phyloP scores from a whole-genome alignment of 2,113 vertebrate genomes.

The Varanus komodoensis region DNA sequence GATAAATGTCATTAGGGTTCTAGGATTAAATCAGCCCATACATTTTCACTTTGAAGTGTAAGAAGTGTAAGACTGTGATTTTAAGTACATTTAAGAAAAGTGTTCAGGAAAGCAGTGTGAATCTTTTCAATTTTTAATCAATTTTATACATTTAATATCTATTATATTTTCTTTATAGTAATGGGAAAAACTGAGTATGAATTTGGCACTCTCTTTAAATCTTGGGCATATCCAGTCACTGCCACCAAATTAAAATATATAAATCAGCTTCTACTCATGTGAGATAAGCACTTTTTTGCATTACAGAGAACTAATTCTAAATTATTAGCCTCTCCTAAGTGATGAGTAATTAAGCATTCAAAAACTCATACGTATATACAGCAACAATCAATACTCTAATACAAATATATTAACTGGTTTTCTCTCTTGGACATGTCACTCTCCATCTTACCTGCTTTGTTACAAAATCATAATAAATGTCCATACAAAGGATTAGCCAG shows the following conservation, averaged over 20 bases:
- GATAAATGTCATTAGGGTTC: not conserved
- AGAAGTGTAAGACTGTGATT: not conserved
- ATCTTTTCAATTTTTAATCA: not conserved
- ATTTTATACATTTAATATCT: not conserved
- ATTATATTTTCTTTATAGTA: not conserved
- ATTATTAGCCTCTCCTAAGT: not conserved
- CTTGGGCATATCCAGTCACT: not conserved
- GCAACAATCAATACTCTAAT: not conserved
- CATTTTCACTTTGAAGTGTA: not conserved
- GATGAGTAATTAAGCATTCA: not conserved
- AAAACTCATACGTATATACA: not conserved
- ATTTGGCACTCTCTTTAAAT: not conserved
- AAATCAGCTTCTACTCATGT: not conserved
- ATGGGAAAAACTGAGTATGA: not conserved
- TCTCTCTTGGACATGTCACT: not conserved
- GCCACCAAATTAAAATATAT: not conserved
- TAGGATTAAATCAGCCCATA: slow-evolving; percentile 11
- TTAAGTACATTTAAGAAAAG: slow-evolving; percentile 7
- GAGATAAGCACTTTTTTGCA: not conserved
- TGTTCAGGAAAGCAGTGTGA: not conserved
- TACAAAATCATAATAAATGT: not conserved
- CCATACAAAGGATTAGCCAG: not conserved
- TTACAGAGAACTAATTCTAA: not conserved
- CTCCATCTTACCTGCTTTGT: not conserved
- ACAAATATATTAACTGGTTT: not conserved